Evolutionary conservation across 2,797 vertebrate species (phyloP), one percentile per base, ranked within the genome.

Genomic region (Discoglossus pictus): DNA sequence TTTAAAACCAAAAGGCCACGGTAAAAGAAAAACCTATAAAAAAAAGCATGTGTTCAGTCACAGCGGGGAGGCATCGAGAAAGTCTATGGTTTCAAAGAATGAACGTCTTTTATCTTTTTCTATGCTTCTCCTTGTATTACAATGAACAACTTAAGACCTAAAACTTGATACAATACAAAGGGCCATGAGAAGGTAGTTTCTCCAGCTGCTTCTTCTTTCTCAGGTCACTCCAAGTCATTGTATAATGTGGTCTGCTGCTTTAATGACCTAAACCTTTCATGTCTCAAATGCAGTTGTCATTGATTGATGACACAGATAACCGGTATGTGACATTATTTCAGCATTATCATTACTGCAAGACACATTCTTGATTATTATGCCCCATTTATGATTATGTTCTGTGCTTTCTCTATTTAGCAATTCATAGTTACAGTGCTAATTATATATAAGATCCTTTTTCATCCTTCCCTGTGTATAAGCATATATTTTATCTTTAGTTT

Each of bases 361-460:
- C n/a, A n/a, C n/a, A n/a, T n/a, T n/a, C n/a, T n/a, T n/a, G n/a
- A n/a, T n/a, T 5, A 3, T 40, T 27, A 31, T 24, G 38, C 17
- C 39, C 24, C 44, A 15, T 17, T 34, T 16, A 58, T 72, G 75
- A 16, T 31, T n/a, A 40, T 3, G 58, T 71, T 13, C 59, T 47
- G 52, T 23, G 7, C 18, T 50, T 63, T 6, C 1, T 56, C 25
- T 65, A 52, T 38, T 43, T 44, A 52, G 18, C 42, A 76, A 76
- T 75, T 78, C 76, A 59, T 15, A 18, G 53, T 67, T 74, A 68
- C 2, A 25, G 25, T 21, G 23, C 34, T 73, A 79, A 81, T 75
- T 72, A 70, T 36, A 34, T 72, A 54, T 17, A 38, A 58, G 21
- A 76, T 17, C 6, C 12, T 74, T 18, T 35, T 51, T 63, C 34